Percentiles rank a stretch among this genome's conserved stretches.
phyloP scores from a whole-genome alignment of 2,113 vertebrate genomes.

The Neogobius melanostomus region DNA sequence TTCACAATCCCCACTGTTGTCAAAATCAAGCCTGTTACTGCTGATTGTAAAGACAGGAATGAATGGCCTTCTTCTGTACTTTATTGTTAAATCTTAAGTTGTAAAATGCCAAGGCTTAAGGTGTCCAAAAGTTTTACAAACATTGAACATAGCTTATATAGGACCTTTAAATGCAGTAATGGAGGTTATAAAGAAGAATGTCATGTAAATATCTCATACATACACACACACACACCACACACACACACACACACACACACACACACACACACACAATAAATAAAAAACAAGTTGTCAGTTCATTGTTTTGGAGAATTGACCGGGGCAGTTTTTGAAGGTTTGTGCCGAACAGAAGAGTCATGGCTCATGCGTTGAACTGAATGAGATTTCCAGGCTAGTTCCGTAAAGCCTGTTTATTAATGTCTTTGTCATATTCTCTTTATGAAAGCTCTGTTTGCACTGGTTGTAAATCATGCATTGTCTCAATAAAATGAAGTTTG shows the following conservation, averaged over 20 bases:
- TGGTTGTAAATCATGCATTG: conserved; percentile 12
- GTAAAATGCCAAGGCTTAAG: not conserved
- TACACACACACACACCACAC: no score
- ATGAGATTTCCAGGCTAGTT: not conserved
- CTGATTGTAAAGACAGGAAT: no score
- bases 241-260: no score
- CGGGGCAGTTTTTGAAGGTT: not conserved
- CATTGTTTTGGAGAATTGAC: no score
- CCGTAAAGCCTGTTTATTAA: not conserved
- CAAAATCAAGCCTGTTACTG: no score
- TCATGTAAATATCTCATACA: not conserved
- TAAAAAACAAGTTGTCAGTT: no score
- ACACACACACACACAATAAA: no score
- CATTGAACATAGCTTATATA: not conserved
- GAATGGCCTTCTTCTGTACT: no score
- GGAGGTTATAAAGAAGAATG: not conserved
- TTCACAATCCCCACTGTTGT: no score
- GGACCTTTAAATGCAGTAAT: not conserved
- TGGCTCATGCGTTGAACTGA: not conserved
- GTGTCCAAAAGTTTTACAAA: not conserved
- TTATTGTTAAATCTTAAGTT: not conserved
- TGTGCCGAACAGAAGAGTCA: not conserved
- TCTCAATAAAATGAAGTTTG: conserved; percentile 8
- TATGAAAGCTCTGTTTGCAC: conserved; percentile 7
- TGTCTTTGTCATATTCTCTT: conserved; percentile 4